Conservation (phyloP, 2,888 invertebrate species). For the Ormia ochracea region DNA sequence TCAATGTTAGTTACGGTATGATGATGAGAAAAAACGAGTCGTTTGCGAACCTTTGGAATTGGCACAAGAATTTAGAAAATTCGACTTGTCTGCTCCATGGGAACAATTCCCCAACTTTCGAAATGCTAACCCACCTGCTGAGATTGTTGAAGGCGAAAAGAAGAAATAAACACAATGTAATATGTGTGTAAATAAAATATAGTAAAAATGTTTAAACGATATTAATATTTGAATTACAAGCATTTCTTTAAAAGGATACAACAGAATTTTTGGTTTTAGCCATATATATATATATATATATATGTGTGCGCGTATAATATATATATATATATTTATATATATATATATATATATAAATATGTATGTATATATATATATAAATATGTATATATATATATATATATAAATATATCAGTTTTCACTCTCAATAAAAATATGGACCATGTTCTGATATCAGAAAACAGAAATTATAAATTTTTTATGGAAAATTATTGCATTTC, state of each 20-base stretch:
- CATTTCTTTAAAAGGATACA: too few species aligned
- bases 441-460: not conserved
- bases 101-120: constrained; percentile 97
- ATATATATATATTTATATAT: not conserved
- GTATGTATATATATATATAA: not conserved
- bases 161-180: constrained; percentile 61
- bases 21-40: constrained; percentile 97
- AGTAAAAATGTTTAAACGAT: too few species aligned
- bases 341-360: not conserved
- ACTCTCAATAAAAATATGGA: constrained; percentile 7
- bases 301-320: too few species aligned
- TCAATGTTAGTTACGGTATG: constrained; percentile 85
- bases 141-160: constrained; percentile 79
- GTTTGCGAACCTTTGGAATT: constrained; percentile 97
- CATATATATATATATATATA: too few species aligned
- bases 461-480: too few species aligned
- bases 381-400: not conserved
- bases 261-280: too few species aligned
- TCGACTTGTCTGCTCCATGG: constrained; percentile 98
- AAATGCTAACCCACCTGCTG: constrained; percentile 81
- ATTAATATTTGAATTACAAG: too few species aligned
- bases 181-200: not conserved
- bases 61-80: constrained; percentile 97
- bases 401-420: not conserved
- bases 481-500: too few species aligned